Percentiles rank a stretch among this genome's conserved stretches.
Evolutionary conservation across 2,797 vertebrate species (phyloP).

Genomic region (Hydrophis major): DNA sequence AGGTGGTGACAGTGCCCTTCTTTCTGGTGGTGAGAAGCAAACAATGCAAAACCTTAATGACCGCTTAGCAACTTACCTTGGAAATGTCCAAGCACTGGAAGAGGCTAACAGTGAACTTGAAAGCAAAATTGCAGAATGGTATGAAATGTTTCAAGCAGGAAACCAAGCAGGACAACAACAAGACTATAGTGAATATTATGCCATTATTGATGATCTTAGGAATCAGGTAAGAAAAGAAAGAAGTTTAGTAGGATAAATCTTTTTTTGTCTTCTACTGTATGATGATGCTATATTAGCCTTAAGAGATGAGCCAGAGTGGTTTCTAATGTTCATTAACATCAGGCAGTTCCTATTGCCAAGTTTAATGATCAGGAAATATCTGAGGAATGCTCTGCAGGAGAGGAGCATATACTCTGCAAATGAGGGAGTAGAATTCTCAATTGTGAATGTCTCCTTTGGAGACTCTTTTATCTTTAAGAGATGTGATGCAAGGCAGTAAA

Average conservation of each 20-base stretch:
- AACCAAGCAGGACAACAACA: conserved; percentile 62
- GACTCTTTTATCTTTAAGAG: not conserved
- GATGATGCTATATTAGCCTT: not conserved
- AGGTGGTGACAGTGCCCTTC: conserved; percentile 69
- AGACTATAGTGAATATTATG: conserved; percentile 79
- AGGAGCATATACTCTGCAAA: not conserved
- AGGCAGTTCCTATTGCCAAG: not conserved
- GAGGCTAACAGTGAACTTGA: conserved; percentile 77
- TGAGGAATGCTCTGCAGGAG: not conserved
- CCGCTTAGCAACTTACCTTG: conserved; percentile 90
- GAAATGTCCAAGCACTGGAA: conserved; percentile 90
- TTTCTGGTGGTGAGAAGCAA: conserved; percentile 84
- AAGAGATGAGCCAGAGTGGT: not conserved
- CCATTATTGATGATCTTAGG: conserved; percentile 82
- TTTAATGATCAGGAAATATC: not conserved
- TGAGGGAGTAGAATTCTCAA: not conserved
- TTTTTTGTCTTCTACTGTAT: not conserved
- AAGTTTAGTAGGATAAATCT: too few relatives aligned
- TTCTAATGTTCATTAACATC: not conserved
- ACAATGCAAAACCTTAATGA: conserved; percentile 98
- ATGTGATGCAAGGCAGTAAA: not conserved
- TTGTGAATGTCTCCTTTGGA: not conserved
- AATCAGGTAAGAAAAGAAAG: conserved; percentile 78
- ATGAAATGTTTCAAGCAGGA: conserved; percentile 71
- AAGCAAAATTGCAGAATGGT: conserved; percentile 81